Evolutionary conservation across 2,113 vertebrate genomes (phyloP).

Genomic region (Vombatus ursinus): DNA sequence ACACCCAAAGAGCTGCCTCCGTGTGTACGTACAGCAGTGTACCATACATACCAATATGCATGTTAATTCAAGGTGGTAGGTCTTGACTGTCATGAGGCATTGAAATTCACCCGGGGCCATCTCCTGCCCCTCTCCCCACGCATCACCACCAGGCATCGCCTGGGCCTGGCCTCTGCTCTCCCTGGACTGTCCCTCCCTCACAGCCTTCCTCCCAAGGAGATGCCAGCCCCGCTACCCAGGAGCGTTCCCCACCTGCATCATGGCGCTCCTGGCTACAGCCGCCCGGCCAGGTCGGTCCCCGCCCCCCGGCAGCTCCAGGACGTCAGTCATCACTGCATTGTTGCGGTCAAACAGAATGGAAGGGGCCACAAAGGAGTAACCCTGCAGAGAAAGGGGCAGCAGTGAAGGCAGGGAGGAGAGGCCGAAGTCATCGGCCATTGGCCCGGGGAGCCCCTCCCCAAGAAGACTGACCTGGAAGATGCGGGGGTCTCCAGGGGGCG

Average conservation of each 20-base stretch:
- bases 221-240: neutral
- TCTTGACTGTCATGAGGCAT: no score
- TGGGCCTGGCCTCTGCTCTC: neutral
- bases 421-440: neutral
- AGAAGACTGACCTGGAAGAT: slow-evolving; percentile 88
- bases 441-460: no score
- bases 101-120: neutral
- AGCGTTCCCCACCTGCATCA: slow-evolving; percentile 87
- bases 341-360: slow-evolving; percentile 94
- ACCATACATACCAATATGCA: no score
- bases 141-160: neutral
- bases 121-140: neutral
- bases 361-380: slow-evolving; percentile 94
- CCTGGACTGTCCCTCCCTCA: neutral
- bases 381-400: slow-evolving; percentile 78
- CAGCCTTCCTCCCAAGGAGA: no score
- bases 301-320: slow-evolving; percentile 82
- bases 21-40: accelerated
- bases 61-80: no score
- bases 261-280: slow-evolving; percentile 90
- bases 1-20: no score
- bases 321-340: slow-evolving; percentile 91
- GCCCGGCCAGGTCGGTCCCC: slow-evolving; percentile 88
- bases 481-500: slow-evolving; percentile 90
- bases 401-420: neutral